phyloP scores from a whole-genome alignment of 2,113 vertebrate species.

The Alosa alosa region DNA sequence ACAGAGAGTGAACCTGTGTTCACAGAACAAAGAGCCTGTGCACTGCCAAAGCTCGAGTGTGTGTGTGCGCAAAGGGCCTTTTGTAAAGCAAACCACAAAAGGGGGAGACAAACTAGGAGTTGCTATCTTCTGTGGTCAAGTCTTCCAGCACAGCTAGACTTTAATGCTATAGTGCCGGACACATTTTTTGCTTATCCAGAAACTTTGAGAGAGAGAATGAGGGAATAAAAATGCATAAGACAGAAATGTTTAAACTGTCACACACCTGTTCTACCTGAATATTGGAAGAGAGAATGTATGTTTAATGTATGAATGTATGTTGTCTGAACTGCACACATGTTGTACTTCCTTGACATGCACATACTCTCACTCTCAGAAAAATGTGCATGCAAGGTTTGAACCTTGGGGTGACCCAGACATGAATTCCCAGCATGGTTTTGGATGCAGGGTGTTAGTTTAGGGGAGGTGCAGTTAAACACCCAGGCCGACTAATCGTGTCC shows the following conservation, averaged over 20 bases:
- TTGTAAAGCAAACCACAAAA: constrained; percentile 1
- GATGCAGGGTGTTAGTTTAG: constrained; percentile 30
- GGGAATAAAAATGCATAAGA: not conserved
- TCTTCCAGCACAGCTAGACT: not conserved
- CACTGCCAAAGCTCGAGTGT: not conserved
- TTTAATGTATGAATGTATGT: too few relatives aligned
- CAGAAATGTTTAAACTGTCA: not conserved
- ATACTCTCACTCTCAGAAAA: not conserved
- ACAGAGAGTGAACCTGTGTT: not conserved
- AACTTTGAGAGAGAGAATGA: not conserved
- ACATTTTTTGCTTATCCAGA: not conserved
- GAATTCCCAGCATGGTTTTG: constrained; percentile 44
- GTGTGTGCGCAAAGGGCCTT: constrained; percentile 7
- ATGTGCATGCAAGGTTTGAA: constrained; percentile 13
- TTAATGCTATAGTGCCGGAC: not conserved
- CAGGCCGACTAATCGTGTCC: not conserved
- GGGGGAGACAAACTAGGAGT: not conserved
- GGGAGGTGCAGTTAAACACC: constrained; percentile 18
- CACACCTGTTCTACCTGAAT: too few relatives aligned
- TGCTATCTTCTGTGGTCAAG: not conserved
- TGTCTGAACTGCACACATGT: not conserved
- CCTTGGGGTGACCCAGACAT: constrained; percentile 7
- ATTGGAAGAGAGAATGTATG: not conserved
- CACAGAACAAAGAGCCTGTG: not conserved
- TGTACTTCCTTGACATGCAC: not conserved